Conservation (phyloP, 1,140 invertebrate species). For the Batillaria attramentaria region DNA sequence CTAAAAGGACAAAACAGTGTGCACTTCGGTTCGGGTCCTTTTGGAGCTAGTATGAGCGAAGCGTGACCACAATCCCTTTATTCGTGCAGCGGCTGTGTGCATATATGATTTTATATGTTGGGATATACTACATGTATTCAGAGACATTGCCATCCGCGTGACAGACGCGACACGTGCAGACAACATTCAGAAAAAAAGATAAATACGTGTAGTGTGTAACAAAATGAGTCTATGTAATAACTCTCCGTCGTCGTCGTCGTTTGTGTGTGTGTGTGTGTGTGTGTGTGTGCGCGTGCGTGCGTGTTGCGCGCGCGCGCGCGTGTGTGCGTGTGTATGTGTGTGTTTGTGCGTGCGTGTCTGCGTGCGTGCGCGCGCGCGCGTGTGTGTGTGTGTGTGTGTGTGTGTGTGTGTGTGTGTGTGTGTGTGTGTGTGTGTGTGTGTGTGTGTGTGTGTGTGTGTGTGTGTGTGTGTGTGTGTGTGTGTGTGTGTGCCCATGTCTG, state of each 20-base stretch:
- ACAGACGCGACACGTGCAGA: no score
- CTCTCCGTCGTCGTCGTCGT: background rate
- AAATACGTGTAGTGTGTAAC: background rate
- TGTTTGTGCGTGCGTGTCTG: background rate
- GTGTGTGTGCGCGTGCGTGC: background rate
- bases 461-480: background rate
- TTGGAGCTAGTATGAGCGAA: no score
- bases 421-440: constrained; percentile 14
- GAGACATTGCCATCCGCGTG: no score
- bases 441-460: background rate
- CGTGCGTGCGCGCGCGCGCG: constrained; percentile 7
- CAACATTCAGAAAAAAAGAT: no score
- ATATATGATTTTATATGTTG: background rate
- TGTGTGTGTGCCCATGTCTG: background rate
- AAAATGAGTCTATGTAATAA: background rate
- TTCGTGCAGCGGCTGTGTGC: no score
- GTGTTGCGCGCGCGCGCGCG: background rate
- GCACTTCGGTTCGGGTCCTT: no score
- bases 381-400: constrained; percentile 1
- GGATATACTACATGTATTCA: no score
- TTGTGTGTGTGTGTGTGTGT: constrained; percentile 12
- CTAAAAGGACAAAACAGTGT: no score
- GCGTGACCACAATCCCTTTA: no score
- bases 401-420: constrained; percentile 22
- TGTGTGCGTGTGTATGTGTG: constrained; percentile 3